Conservation (phyloP, 2,888 invertebrate genomes). For the Clostera curtula region DNA sequence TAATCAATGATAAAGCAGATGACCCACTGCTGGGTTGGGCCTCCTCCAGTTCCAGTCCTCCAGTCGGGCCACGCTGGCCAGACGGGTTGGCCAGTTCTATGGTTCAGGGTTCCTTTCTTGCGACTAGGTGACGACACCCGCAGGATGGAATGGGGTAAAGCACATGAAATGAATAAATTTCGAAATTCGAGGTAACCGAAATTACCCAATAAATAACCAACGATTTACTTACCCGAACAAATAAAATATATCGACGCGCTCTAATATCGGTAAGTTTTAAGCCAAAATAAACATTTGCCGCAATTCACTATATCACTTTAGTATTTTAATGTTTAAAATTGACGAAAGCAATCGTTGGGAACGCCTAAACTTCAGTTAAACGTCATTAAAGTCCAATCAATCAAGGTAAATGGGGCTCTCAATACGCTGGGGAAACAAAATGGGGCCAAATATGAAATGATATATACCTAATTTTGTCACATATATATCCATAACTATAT, state of each 20-base stretch:
- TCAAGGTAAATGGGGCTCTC: constrained; percentile 43
- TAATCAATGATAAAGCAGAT: no score
- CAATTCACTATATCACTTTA: constrained; percentile 54
- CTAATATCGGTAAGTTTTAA: constrained; percentile 41
- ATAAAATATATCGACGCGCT: constrained; percentile 40
- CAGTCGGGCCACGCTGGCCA: no score
- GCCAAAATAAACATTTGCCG: constrained; percentile 46
- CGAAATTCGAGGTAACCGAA: no score
- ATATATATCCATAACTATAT: no score
- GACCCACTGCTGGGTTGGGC: no score
- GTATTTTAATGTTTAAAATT: constrained; percentile 54
- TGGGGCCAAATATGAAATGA: constrained; percentile 39
- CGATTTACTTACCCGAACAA: constrained; percentile 32
- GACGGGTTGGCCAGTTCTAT: no score
- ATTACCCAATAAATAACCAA: constrained; percentile 28
- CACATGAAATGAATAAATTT: no score
- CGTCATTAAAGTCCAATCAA: constrained; percentile 65
- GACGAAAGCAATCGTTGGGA: constrained; percentile 48
- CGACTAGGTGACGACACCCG: no score
- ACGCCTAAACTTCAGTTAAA: constrained; percentile 46
- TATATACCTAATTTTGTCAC: constrained; percentile 33
- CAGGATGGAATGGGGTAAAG: no score
- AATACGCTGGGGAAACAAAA: constrained; percentile 35
- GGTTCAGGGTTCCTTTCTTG: no score
- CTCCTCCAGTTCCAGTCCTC: no score